Evolutionary conservation across 2,888 invertebrate species (phyloP), one percentile per base, ranked within the genome.

Genomic region (Phlogophora meticulosa): DNA sequence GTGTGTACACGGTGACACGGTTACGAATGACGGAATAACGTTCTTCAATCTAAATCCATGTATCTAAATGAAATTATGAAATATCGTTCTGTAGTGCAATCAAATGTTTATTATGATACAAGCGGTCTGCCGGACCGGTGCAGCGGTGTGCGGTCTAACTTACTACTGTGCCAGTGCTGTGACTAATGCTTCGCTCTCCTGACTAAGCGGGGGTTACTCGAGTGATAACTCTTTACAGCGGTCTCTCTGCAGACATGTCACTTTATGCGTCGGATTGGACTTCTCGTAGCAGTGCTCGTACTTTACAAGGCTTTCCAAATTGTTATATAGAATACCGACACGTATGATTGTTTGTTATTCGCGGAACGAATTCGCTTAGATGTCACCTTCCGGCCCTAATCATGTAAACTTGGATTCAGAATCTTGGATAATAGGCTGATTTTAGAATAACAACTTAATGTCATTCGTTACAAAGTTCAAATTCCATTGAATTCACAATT

Each of bases 151-250:
- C 5, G 36, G 43, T 20, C n/a, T n/a, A 11, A 9, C 24, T 28
- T 43, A n/a, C 9, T 7, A 20, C 7, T 13, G 36, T 11, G n/a
- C 9, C 71, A 24, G 49, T 48, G 61, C 67, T 65, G 59, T 46
- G 53, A 80, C 82, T 71, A 57, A 74, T 57, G 80, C 77, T 78
- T 68, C 38, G 56, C 70, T 70, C 62, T 67, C 56, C 58, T 59
- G 60, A 72, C 72, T 67, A 45, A 68, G 60, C 45, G n/a, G 52
- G 28, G 61, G 49, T 57, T 67, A 60, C 66, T 67, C 70, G 52
- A 73, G 64, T 66, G 57, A 56, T 55, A 38, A 42, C 53, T 32
- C 48, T 36, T 46, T 17, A 10, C 24, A 53, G 20, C n/a, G 5
- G 7, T 11, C 11, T n/a, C 4, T 17, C 20, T 42, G 3, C 2